These are phyloP conservation scores for Alitta virens DNA, from an alignment of 2,888 invertebrate genomes.

Conservation along the genomic window DNA sequence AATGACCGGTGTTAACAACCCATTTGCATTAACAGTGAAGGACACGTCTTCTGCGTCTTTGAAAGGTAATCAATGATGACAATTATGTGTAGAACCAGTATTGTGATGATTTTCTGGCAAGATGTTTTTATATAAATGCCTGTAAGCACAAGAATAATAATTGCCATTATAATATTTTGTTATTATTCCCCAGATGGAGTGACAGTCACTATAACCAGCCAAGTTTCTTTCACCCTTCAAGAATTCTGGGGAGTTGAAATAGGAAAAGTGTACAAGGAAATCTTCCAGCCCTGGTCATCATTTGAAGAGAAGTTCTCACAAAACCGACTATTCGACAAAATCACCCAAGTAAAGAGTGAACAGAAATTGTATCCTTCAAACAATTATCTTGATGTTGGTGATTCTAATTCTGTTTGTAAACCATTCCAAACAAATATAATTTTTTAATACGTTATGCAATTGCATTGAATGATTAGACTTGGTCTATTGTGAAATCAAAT, in stretches of 20 bases:
- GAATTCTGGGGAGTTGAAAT: conserved; percentile 16
- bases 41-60: neutral
- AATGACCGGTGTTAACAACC: neutral
- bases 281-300: conserved; percentile 11
- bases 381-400: too few relatives aligned
- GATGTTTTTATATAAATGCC: too few relatives aligned
- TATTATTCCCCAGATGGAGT: conserved; percentile 10
- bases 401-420: too few relatives aligned
- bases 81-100: too few relatives aligned
- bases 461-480: too few relatives aligned
- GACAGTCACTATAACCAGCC: neutral
- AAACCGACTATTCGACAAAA: neutral
- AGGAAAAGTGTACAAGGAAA: conserved; percentile 6
- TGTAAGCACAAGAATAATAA: too few relatives aligned
- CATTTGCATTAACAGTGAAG: neutral
- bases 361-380: neutral
- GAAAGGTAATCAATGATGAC: neutral
- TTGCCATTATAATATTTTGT: neutral
- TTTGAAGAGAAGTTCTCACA: neutral
- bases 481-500: too few relatives aligned
- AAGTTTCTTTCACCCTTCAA: neutral
- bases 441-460: too few relatives aligned
- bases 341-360: neutral
- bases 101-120: too few relatives aligned
- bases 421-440: too few relatives aligned